These are phyloP conservation scores for Aethes cnicana DNA, from an alignment of 2,888 invertebrate genomes.

Conservation along the genomic window DNA sequence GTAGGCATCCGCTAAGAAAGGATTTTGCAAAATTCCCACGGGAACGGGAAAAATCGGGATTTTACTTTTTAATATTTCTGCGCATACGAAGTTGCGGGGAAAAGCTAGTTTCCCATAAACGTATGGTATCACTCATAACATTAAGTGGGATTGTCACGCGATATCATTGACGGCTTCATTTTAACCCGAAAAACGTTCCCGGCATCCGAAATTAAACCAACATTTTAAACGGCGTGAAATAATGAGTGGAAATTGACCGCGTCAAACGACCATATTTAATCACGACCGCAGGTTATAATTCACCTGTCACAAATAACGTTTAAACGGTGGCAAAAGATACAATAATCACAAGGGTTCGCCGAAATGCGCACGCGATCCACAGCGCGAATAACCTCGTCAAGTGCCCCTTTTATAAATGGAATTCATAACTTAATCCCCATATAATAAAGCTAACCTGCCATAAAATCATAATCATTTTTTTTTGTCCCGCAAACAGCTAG, in stretches of 20 bases:
- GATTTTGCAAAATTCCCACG: too few relatives aligned
- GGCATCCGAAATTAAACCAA: slow-evolving; percentile 18
- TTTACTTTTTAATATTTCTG: too few relatives aligned
- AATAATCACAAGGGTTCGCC: slow-evolving; percentile 53
- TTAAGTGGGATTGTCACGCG: too few relatives aligned
- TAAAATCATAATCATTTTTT: slow-evolving; percentile 77
- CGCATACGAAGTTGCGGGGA: too few relatives aligned
- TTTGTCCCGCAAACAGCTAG: slow-evolving; percentile 69
- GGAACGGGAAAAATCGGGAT: too few relatives aligned
- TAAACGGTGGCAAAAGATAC: slow-evolving; percentile 42
- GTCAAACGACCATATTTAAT: slow-evolving; percentile 46
- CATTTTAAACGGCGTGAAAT: slow-evolving; percentile 42
- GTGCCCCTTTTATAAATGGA: slow-evolving; percentile 76
- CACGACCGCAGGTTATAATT: slow-evolving; percentile 56
- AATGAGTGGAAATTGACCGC: slow-evolving; percentile 43
- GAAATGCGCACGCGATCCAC: slow-evolving; percentile 17
- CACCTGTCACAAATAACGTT: slow-evolving; percentile 70
- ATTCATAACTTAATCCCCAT: slow-evolving; percentile 79
- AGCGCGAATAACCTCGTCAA: slow-evolving; percentile 72
- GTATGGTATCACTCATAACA: too few relatives aligned
- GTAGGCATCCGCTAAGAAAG: too few relatives aligned
- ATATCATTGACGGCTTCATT: slow-evolving; percentile 9
- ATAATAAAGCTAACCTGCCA: slow-evolving; percentile 81
- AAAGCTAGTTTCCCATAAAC: too few relatives aligned
- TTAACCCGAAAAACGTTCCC: slow-evolving; percentile 10